Percentiles rank a stretch among this genome's conserved stretches.
phyloP scores from a whole-genome alignment of 2,888 invertebrate species.

The Latrodectus elegans region DNA sequence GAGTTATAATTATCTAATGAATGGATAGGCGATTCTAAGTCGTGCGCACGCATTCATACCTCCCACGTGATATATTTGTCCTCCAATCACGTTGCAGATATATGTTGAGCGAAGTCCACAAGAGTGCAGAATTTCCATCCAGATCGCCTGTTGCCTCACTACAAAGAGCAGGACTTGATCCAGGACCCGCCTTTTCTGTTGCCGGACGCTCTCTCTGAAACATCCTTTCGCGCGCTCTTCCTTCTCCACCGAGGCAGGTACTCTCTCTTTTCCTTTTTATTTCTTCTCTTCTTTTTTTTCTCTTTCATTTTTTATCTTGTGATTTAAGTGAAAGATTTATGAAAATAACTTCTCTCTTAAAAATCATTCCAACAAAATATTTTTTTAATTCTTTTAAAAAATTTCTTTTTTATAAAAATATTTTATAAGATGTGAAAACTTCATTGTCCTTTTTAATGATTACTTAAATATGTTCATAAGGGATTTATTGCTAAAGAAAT shows the following conservation, averaged over 20 bases:
- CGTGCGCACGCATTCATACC: constrained; percentile 31
- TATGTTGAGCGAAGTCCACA: constrained; percentile 50
- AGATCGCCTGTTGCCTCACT: constrained; percentile 53
- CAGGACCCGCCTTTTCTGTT: constrained; percentile 22
- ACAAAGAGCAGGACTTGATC: constrained; percentile 32
- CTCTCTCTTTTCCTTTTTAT: no score
- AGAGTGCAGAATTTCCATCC: constrained; percentile 24
- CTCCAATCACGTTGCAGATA: constrained; percentile 29
- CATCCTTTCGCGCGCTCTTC: neutral
- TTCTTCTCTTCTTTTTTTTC: neutral
- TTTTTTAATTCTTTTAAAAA: no score
- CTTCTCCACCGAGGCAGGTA: neutral
- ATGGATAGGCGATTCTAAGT: constrained; percentile 18
- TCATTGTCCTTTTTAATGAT: no score
- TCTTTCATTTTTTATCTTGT: no score
- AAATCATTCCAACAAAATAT: no score
- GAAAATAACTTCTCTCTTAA: no score
- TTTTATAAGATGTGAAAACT: no score
- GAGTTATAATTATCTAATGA: constrained; percentile 36
- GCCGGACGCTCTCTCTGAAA: constrained; percentile 21
- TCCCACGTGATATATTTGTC: constrained; percentile 39
- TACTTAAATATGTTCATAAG: no score
- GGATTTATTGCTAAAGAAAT: no score
- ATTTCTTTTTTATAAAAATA: no score
- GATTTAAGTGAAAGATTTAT: no score